phyloP scores from a whole-genome alignment of 2,113 vertebrate species.

The Xenus cinereus region DNA sequence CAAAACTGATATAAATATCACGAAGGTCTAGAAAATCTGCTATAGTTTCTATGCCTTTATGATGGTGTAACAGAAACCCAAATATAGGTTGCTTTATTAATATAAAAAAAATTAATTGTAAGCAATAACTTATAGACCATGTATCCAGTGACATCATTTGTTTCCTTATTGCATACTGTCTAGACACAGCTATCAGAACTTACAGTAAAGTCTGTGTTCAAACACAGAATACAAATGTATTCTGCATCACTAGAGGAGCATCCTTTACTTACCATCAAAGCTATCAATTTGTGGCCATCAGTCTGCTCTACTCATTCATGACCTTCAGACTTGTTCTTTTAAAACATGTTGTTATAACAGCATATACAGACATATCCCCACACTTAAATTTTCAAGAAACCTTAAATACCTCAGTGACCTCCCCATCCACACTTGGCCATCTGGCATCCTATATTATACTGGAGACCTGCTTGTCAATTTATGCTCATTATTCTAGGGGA shows the following conservation, averaged over 20 bases:
- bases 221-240: neutral
- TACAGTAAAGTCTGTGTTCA: neutral
- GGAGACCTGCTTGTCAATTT: neutral
- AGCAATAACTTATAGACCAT: neutral
- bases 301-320: neutral
- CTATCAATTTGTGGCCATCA: rapidly evolving
- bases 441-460: neutral
- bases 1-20: neutral
- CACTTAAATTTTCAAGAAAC: neutral
- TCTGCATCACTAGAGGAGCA: neutral
- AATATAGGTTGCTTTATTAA: neutral
- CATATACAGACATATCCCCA: neutral
- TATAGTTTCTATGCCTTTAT: neutral
- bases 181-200: neutral
- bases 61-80: neutral
- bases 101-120: rapidly evolving
- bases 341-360: neutral
- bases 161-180: neutral
- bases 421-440: too few species aligned
- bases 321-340: neutral
- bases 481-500: neutral
- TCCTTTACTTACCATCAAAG: neutral
- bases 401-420: neutral
- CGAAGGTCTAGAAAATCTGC: neutral
- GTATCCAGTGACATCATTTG: neutral